Base-by-base conservation (phyloP, 2,888 invertebrate species). In the Terebella lapidaria region DNA sequence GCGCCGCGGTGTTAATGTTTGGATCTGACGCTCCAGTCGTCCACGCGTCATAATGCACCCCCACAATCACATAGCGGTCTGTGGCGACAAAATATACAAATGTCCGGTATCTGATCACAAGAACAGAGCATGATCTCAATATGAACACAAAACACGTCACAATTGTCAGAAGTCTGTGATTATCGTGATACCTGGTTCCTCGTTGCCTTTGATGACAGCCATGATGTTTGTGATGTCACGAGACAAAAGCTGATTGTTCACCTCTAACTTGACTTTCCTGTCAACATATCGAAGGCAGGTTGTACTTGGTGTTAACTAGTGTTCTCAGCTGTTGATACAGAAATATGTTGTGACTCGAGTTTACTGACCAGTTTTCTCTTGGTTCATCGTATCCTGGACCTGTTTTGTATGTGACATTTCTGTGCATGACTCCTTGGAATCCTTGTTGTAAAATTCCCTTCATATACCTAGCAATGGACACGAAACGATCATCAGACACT, bases 1-100 rank as follows among this genome's bases (percentile, higher is more conserved):
- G 64, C 2, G 73, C 70, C 0, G 81, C 78, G 2, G 82, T 81
- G 24, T 80, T 81, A 3, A 74, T 75, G 56, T 73, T 74, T 20
- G 81, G 79, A 62, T 82, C 80, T 10, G 77, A 64, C 1, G 72
- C 75, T 0, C 81, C 81, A 28, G 72, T 76, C 1, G 65, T 63
- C 83, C 83, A 83, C 15, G 83, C 79, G 67, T 82, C 82, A 35
- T 79, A 74, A 65, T 83, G 83, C 65, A 82, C 82, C 18, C 82
- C 81, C 3, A 83, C 61, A 27, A 83, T 68, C 2, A 82, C 79
- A 67, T 81, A 83, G 55, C 76, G 64, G 66, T 81, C 82, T 67
- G 56, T 15, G 47, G 46, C 22, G 20, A 55, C n/a, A n/a, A n/a
- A n/a, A n/a, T n/a, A n/a, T n/a, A n/a, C n/a, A n/a, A n/a, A n/a